A percentile compares a stretch with the other conserved stretches of the same genome.
These are phyloP conservation scores for Galerucella pusilla DNA, from an alignment of 2,888 invertebrate species.

Conservation along the genomic window DNA sequence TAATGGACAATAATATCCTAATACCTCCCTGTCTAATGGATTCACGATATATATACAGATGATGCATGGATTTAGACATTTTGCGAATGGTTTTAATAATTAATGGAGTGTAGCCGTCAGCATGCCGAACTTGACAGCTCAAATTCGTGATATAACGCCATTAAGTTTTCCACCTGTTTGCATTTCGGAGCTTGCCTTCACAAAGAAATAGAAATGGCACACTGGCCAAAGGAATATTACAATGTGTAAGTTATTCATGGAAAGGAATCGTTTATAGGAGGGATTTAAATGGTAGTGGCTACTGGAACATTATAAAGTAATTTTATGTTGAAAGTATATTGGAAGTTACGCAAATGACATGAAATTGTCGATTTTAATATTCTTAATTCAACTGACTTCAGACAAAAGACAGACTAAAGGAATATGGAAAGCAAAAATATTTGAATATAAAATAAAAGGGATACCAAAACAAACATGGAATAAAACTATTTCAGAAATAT, in stretches of 20 bases:
- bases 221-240: slow-evolving; percentile 34
- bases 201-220: slow-evolving; percentile 37
- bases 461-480: no score
- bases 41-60: slow-evolving; percentile 22
- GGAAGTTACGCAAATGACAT: no score
- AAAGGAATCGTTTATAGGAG: slow-evolving; percentile 13
- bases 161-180: slow-evolving; percentile 44
- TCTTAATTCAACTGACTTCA: no score
- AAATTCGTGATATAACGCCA: slow-evolving; percentile 37
- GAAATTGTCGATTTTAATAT: no score
- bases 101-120: slow-evolving; percentile 50
- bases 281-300: neutral
- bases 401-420: no score
- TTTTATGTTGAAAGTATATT: neutral
- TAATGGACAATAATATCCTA: neutral
- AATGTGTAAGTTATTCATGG: slow-evolving; percentile 36
- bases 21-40: slow-evolving; percentile 1
- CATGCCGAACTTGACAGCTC: slow-evolving; percentile 46
- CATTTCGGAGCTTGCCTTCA: slow-evolving; percentile 18
- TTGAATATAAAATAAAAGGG: no score
- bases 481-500: no score
- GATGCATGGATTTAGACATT: slow-evolving; percentile 47
- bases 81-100: slow-evolving; percentile 49
- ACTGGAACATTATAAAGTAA: neutral
- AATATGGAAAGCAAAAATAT: no score